Evolutionary conservation across 2,113 vertebrate species (phyloP), one percentile per base, ranked within the genome.

Genomic region (Takifugu bimaculatus): DNA sequence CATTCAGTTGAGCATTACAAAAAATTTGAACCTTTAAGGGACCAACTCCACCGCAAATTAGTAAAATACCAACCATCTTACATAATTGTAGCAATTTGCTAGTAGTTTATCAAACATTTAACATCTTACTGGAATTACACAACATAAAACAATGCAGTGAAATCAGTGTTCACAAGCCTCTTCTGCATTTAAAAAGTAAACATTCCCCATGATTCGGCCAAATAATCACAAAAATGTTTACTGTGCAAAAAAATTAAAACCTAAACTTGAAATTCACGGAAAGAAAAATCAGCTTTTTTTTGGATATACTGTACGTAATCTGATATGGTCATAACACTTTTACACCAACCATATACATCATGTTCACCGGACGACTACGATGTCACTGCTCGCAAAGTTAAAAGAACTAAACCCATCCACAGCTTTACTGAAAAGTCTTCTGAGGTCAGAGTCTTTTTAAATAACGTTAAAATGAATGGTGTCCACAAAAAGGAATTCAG

Each of bases 1-100:
- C 85, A 83, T 85, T 89, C 85, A 82, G 60, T 55, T 82, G 60
- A 20, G 35, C 32, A 76, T 77, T 69, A 86, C 62, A 32, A 75
- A 51, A 82, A 57, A 72, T 54, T 57, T 49, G 20, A 55, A 78
- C 50, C 80, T 66, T 73, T 70, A 15, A 65, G 60, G 63, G 61
- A 73, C 43, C 64, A 65, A 53, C 48, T 42, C 70, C 45, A 6
- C 45, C 63, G 73, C 67, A 50, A 43, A 60, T 42, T 26, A 5
- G 12, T 60, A 56, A 70, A 82, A 79, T 72, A 75, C 64, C 29
- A 55, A 83, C 57, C 2, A 54, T 48, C 57, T 75, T 55, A 80
- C 75, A 66, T 68, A 70, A 82, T 48, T 58, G 82, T 78, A 71
- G 58, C 64, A 51, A 84, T 70, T 65, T 73, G 81, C 70, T 58